Base-by-base conservation (phyloP, 2,888 invertebrate species). In the Drosophila kanekoi region DNA sequence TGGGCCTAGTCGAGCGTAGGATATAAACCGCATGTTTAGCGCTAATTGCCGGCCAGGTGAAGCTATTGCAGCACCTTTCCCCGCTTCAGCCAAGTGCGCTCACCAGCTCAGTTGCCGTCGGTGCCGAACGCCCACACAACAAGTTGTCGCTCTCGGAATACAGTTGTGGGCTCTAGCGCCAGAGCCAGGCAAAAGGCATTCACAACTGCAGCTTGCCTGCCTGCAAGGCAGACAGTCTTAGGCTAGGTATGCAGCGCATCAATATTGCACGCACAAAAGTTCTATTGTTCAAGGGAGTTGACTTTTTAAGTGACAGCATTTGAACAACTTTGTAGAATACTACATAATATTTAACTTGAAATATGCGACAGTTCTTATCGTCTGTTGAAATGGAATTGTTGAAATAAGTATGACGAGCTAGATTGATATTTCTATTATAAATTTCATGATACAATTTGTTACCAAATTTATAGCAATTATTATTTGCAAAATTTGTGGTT, bases 61-160 rank as follows among this genome's bases (percentile, higher is more conserved):
- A 71, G 16, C 18, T 33, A 35, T 48, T 43, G 37, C 59, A 71
- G 33, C 18, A 62, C 72, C 65, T 58, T 58, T 33, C 23, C 32
- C 52, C 51, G 28, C 28, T 38, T 40, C 16, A 23, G n/a, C 43
- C 58, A 49, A 41, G 47, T 49, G 38, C 66, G 40, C 32, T 63
- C 40, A 33, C 23, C 28, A 51, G 35, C 2, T 28, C 40, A 40
- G 43, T 69, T 65, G 76, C 70, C 80, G 76, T 49, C 76, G 79
- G 79, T 64, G 64, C 41, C 18, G 41, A 56, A 72, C 76, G 79
- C 76, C 76, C 76, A 76, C 76, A 76, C 76, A 76, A 76, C 76
- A 76, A 79, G 75, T 76, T 76, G 63, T 44, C 52, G 67, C 68
- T 45, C 73, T 38, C 58, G 73, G 62, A 67, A 72, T 48, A 13